Evolutionary conservation across 2,888 invertebrate species (phyloP).

Genomic region (Mimas tiliae): DNA sequence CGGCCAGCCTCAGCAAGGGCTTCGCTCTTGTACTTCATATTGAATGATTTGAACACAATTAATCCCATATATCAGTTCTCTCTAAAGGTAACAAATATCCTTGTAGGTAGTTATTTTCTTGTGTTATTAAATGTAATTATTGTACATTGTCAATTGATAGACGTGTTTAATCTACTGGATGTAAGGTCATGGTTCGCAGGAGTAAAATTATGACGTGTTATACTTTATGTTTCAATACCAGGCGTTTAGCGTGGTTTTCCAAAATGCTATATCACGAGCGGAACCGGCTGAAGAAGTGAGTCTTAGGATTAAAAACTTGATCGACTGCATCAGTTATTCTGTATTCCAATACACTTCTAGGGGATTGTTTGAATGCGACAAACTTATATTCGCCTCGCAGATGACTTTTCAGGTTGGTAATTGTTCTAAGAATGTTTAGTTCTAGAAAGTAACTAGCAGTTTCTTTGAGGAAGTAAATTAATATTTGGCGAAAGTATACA

Average conservation of each 20-base stretch:
- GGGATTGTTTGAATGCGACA: constrained; percentile 98
- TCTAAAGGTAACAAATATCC: constrained; percentile 87
- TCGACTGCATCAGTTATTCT: constrained; percentile 97
- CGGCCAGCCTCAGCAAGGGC: constrained; percentile 96
- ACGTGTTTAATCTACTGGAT: too few species aligned
- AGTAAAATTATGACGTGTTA: neutral
- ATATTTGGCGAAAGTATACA: too few species aligned
- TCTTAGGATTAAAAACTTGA: constrained; percentile 92
- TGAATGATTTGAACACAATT: constrained; percentile 97
- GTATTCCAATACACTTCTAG: constrained; percentile 97
- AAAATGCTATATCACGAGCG: constrained; percentile 96
- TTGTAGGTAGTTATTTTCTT: too few species aligned
- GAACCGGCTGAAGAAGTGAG: constrained; percentile 92
- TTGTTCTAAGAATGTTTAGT: neutral
- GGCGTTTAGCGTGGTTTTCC: constrained; percentile 99
- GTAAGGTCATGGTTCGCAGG: too few species aligned
- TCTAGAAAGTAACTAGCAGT: too few species aligned
- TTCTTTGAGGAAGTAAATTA: too few species aligned
- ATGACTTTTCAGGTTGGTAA: constrained; percentile 94
- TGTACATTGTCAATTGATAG: too few species aligned
- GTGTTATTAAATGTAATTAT: too few species aligned
- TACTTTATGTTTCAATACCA: constrained; percentile 54
- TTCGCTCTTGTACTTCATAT: constrained; percentile 96
- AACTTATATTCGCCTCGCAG: constrained; percentile 97
- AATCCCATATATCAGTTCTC: constrained; percentile 99